A percentile compares a stretch with the other conserved stretches of the same genome.
Conservation (phyloP, 2,113 vertebrate genomes). For the Colius striatus region DNA sequence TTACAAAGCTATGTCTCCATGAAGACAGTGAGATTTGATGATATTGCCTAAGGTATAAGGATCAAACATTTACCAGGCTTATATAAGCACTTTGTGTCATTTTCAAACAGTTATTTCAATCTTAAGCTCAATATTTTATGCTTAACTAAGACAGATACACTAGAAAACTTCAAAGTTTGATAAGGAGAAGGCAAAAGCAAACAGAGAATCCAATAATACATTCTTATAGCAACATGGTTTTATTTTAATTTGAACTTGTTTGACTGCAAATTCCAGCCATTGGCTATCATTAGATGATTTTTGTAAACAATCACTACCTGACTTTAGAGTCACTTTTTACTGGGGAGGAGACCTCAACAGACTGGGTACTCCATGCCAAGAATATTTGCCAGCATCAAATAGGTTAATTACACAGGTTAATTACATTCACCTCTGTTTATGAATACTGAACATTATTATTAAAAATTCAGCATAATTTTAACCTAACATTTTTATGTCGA, state of each 20-base stretch:
- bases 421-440: neutral
- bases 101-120: neutral
- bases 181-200: neutral
- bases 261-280: neutral
- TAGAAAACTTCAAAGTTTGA: neutral
- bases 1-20: neutral
- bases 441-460: neutral
- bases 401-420: neutral
- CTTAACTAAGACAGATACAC: neutral
- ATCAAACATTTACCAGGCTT: neutral
- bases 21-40: neutral
- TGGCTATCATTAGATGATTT: neutral
- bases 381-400: neutral
- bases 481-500: neutral
- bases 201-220: neutral
- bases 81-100: neutral
- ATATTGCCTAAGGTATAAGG: neutral
- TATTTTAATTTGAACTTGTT: neutral
- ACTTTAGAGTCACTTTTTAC: neutral
- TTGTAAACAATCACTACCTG: neutral
- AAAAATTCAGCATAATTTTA: neutral
- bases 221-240: neutral
- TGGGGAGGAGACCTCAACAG: neutral
- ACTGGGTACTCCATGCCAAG: neutral
- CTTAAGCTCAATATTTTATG: neutral